phyloP scores from a whole-genome alignment of 2,797 vertebrate genomes.

The Chiroxiphia lanceolata region DNA sequence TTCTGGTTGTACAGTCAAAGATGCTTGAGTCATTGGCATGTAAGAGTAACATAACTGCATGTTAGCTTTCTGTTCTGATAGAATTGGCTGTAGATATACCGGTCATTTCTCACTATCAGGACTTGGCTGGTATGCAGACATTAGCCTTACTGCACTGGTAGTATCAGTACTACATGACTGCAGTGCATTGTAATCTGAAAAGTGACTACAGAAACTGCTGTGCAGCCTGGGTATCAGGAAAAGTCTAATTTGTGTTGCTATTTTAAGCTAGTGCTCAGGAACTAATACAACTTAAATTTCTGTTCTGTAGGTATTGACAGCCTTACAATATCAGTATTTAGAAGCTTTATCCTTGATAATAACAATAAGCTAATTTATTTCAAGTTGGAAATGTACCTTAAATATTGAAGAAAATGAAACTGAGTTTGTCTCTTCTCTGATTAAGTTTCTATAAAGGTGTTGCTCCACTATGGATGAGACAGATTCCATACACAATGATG shows the following conservation, averaged over 20 bases:
- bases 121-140: slow-evolving; percentile 85
- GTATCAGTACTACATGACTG: not conserved
- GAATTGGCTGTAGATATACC: slow-evolving; percentile 68
- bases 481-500: slow-evolving; percentile 99
- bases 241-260: not conserved
- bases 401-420: not conserved
- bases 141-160: not conserved
- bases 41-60: slow-evolving; percentile 89
- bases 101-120: slow-evolving; percentile 74
- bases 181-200: not conserved
- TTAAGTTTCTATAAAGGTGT: slow-evolving; percentile 97
- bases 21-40: slow-evolving; percentile 99
- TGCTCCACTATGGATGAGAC: slow-evolving; percentile 97
- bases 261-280: not conserved
- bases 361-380: not conserved
- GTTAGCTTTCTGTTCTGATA: slow-evolving; percentile 81
- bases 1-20: slow-evolving; percentile 89
- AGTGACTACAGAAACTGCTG: not conserved
- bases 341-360: not conserved
- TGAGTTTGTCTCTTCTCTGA: not conserved
- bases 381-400: not conserved
- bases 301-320: not conserved
- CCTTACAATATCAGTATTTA: not conserved
- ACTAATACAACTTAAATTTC: not conserved
- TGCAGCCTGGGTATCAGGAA: not conserved